Base-by-base conservation (phyloP, 2,888 invertebrate genomes). In the Mythimna vitellina region DNA sequence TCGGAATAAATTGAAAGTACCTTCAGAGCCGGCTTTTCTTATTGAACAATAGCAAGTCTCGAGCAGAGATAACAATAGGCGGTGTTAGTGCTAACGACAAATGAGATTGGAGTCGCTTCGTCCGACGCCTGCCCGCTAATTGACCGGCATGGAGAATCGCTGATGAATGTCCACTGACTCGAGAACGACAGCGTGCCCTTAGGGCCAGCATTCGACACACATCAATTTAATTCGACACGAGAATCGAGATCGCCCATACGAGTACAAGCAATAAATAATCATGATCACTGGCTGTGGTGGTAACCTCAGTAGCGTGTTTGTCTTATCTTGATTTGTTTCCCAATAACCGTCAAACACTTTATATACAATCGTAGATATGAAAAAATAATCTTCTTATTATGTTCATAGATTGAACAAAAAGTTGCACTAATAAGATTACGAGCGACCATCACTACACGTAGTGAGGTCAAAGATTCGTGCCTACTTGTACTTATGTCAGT, bases 71-170 rank as follows among this genome's bases (percentile, higher is more conserved):
- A 86, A 89, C 89, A 90, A 89, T 88, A 87, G 85, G 82, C 85
- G 87, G 88, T 87, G 87, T 88, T 85, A 89, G 84, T 86, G 86
- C 81, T 82, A 84, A 86, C 86, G 86, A 88, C 86, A 88, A 88
- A 90, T 86, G 86, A 87, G 90, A 88, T 90, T 86, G 86, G 88
- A 88, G 83, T 88, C 86, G 84, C 88, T 89, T 66, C 70, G 71
- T 75, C 85, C 77, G 86, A 89, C 89, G 91, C 89, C 87, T 86
- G 84, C 78, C 75, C 85, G 85, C 87, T 95, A 95, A 95, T 95
- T 95, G 95, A 93, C 89, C 90, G 86, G 90, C 92, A 93, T 92
- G 88, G 89, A 87, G 89, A 94, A 96, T 95, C 89, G 89, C 86
- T 94, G 94, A 95, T 93, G 90, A 88, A 95, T 93, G 93, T 90